A percentile compares a stretch with the other conserved stretches of the same genome.
Evolutionary conservation across 2,797 vertebrate genomes (phyloP).

Genomic region (Craterocephalus amniculus): DNA sequence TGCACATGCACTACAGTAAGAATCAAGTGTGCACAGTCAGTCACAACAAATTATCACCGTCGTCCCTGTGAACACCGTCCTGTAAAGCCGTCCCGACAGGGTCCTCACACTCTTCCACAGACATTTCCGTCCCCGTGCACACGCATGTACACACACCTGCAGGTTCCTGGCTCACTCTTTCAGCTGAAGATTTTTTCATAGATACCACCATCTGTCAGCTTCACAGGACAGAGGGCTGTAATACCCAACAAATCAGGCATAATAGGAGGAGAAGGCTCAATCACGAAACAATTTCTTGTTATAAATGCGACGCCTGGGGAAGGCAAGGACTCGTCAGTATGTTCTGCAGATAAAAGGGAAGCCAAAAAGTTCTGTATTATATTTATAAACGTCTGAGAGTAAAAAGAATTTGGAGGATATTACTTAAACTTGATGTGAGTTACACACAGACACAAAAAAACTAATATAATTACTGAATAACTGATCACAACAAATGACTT

Average conservation of each 20-base stretch:
- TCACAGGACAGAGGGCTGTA: constrained; percentile 49
- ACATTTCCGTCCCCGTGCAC: neutral
- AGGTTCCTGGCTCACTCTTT: constrained; percentile 50
- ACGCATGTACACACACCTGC: constrained; percentile 26
- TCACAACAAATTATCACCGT: neutral
- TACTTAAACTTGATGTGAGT: neutral
- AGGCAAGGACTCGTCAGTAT: constrained; percentile 8
- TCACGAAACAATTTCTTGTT: constrained; percentile 14
- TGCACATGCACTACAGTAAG: neutral
- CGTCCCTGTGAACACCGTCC: no score
- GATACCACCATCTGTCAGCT: constrained; percentile 66
- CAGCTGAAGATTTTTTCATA: constrained; percentile 35
- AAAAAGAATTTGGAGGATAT: no score
- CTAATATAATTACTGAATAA: neutral
- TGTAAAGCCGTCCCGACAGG: no score
- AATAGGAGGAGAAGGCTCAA: constrained; percentile 35
- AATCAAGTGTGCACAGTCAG: neutral
- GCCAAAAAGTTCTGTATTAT: no score
- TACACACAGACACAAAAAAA: neutral
- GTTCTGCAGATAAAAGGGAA: no score
- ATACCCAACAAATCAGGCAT: constrained; percentile 41
- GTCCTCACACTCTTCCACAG: no score
- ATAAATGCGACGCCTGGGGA: constrained; percentile 20
- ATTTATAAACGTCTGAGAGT: no score
- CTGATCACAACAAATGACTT: neutral